Evolutionary conservation across 2,888 invertebrate genomes (phyloP).

Genomic region (Temnothorax rugatulus): DNA sequence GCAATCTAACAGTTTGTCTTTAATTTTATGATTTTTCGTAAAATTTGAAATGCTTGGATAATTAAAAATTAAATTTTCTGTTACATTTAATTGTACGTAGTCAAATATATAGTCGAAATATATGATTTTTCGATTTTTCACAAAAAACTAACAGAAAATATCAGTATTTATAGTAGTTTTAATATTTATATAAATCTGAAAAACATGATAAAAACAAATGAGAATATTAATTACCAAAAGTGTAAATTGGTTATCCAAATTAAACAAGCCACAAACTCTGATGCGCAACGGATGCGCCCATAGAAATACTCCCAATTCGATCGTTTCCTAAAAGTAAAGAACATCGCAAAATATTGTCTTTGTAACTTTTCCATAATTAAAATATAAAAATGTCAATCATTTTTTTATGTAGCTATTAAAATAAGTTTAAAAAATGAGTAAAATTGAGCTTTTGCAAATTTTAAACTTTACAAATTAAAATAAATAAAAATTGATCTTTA

Average conservation of each 20-base stretch:
- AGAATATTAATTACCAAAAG: conserved; percentile 2
- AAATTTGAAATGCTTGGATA: neutral
- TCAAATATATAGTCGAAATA: neutral
- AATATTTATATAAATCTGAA: neutral
- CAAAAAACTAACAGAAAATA: neutral
- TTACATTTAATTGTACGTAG: neutral
- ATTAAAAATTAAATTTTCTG: neutral
- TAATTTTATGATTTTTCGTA: neutral
- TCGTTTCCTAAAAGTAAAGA: conserved; percentile 23
- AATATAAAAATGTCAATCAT: too few relatives aligned
- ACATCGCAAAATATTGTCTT: neutral
- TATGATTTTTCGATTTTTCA: neutral
- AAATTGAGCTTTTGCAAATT: too few relatives aligned
- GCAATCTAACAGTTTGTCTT: neutral
- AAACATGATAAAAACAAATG: neutral
- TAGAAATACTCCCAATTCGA: conserved; percentile 23
- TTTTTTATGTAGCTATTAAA: too few relatives aligned
- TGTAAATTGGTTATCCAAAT: conserved; percentile 4
- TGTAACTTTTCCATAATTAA: neutral
- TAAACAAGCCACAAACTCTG: conserved; percentile 17
- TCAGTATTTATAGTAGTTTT: neutral
- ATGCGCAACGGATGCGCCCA: neutral
- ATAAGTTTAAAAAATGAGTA: too few relatives aligned
- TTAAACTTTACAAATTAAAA: too few relatives aligned
- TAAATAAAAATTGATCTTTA: too few relatives aligned